Base-by-base conservation (phyloP, 1,140 invertebrate genomes). In the Panulirus ornatus region DNA sequence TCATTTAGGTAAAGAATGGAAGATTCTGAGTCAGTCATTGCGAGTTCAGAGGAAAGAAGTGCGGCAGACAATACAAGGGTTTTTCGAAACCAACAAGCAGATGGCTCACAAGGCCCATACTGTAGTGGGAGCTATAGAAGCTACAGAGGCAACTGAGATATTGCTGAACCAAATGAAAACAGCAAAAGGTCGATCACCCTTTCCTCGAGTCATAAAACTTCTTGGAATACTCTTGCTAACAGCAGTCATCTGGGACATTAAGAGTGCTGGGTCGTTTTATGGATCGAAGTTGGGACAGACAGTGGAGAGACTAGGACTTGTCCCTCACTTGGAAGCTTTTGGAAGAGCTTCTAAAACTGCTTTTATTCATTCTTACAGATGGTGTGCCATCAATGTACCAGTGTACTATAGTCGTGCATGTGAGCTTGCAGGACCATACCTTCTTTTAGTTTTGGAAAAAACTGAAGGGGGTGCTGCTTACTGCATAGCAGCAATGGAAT, bases 231-330 rank as follows among this genome's bases (percentile, higher is more conserved):
- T 89, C 19, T 38, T 84, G 6, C 34, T 89, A 22, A 73, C 81
- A 42, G 88, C 70, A 14, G 75, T 84, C 36, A 58, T 89, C 14
- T 89, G 88, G 88, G 88, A 89, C 27, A 76, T 89, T 38, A 75
- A 47, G 42, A 83, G 79, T 83, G 88, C 88, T 47, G 88, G 88
- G 27, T 89, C 88, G 30, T 89, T 89, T 47, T 58, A 76, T 83
- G 88, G 70, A 58, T 89, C 88, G 27, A 89, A 82, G 22, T 30
- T 89, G 34, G 88, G 88, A 19, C 81, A 75, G 47, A 83, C 71
- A 54, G 11, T 89, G 30, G 88, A 89, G 42, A 84, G 79, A 40
- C 30, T 75, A 14, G 88, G 88, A 54, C 66, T 89, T 16, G 42
- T 83, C 36, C 88, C 88, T 27, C 84, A 84, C 36, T 1, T 89